Evolutionary conservation across 2,888 invertebrate genomes (phyloP).

Genomic region (Pyrgus malvae): DNA sequence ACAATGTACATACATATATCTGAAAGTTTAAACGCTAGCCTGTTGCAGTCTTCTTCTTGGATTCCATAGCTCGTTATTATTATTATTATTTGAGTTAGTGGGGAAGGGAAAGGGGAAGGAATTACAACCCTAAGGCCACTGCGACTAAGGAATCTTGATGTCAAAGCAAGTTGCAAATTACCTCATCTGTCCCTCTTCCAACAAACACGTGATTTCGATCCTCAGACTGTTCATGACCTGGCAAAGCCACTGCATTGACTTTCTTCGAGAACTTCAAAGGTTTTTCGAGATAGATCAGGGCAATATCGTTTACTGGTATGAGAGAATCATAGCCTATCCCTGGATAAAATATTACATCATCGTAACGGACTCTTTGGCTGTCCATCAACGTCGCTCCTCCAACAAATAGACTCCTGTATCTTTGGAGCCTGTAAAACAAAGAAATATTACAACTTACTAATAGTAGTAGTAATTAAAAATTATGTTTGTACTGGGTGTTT

Average conservation of each 20-base stretch:
- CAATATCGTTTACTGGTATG: not conserved
- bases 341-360: not conserved
- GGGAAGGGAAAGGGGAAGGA: too few relatives aligned
- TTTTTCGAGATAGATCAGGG: not conserved
- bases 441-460: not conserved
- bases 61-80: too few relatives aligned
- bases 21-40: too few relatives aligned
- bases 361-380: not conserved
- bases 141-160: too few relatives aligned
- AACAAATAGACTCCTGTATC: not conserved
- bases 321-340: too few relatives aligned
- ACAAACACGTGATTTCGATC: not conserved
- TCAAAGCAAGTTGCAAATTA: not conserved
- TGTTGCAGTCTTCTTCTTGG: too few relatives aligned
- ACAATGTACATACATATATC: too few relatives aligned
- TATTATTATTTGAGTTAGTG: too few relatives aligned
- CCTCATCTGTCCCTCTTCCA: not conserved
- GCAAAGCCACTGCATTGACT: not conserved
- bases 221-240: not conserved
- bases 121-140: too few relatives aligned
- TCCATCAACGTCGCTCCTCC: not conserved
- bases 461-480: too few relatives aligned
- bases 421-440: not conserved
- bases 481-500: too few relatives aligned
- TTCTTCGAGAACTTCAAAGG: too few relatives aligned